A percentile compares a stretch with the other conserved stretches of the same genome.
Evolutionary conservation across 2,888 invertebrate genomes (phyloP).

Genomic region (Plagodis pulveraria): DNA sequence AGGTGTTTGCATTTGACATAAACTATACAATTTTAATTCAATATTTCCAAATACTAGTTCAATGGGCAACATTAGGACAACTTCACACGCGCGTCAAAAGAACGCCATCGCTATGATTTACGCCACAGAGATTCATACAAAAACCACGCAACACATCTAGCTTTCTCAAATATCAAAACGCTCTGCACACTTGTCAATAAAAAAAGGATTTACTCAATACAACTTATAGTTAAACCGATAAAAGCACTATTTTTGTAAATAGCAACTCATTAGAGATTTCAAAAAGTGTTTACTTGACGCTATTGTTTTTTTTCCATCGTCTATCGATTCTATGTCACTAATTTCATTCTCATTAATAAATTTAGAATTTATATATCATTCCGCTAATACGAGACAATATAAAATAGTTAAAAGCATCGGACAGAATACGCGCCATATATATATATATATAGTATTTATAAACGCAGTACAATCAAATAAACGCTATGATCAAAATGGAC

Average conservation of each 20-base stretch:
- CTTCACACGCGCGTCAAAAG: constrained; percentile 13
- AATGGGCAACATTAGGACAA: neutral
- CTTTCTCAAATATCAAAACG: neutral
- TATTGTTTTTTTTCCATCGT: too few relatives aligned
- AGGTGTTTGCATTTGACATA: too few relatives aligned
- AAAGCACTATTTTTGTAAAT: neutral
- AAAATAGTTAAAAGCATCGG: too few relatives aligned
- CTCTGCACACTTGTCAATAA: neutral
- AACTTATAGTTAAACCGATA: neutral
- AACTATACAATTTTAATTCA: constrained; percentile 2
- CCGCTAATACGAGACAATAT: neutral
- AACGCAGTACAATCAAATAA: too few relatives aligned
- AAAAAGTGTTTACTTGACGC: constrained; percentile 3
- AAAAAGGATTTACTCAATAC: neutral
- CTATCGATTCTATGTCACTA: too few relatives aligned
- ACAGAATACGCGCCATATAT: too few relatives aligned
- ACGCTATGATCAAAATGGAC: constrained; percentile 1
- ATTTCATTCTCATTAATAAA: neutral
- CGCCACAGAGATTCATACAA: constrained; percentile 7
- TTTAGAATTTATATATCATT: neutral
- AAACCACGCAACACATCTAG: constrained; percentile 1
- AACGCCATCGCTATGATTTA: constrained; percentile 6
- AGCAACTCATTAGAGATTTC: constrained; percentile 1
- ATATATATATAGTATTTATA: too few relatives aligned
- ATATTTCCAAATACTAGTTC: constrained; percentile 1